Evolutionary conservation across 2,113 vertebrate species (phyloP), one percentile per base, ranked within the genome.

Genomic region (Coturnix japonica): DNA sequence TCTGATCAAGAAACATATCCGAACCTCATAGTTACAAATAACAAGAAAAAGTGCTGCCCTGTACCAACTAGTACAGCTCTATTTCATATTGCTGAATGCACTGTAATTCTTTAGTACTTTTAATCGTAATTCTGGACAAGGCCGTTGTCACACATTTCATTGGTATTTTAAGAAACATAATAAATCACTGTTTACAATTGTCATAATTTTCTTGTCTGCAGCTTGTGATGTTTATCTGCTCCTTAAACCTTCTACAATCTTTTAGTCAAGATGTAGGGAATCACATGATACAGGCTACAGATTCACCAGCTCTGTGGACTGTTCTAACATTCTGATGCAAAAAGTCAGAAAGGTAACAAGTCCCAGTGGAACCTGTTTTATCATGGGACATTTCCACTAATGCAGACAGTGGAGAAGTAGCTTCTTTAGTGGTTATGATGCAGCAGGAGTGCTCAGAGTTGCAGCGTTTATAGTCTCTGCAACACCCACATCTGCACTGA

Each of bases 11-110:
- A 92, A 94, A 91, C 28, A 64, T 67, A 22, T 77, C 91, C 87
- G 54, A 71, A 91, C 96, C n/a, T 51, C 79, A 89, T 82, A 69
- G 83, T 76, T 95, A 35, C 76, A 89, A 89, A 88, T 51, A 70
- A 9, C 13, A 65, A 67, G 57, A 84, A 63, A 85, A 87, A 69
- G 12, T 31, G 9, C 23, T 17, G 19, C 60, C 26, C 28, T 53
- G 3, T n/a, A 11, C 39, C 14, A 28, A 41, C 28, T 9, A 56
- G 49, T 44, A 30, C n/a, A 54, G 44, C 13, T 69, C 47, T 63
- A 3, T 21, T 80, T 51, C 11, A 6, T 43, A 5, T 70, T 57
- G 18, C 39, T 51, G 13, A 43, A 19, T 19, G 10, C 28, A 31
- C 14, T 37, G 43, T 8, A 30, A 41, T 25, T 39, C 33, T 66